Conservation (phyloP, 2,797 vertebrate species). For the Thunnus albacares region DNA sequence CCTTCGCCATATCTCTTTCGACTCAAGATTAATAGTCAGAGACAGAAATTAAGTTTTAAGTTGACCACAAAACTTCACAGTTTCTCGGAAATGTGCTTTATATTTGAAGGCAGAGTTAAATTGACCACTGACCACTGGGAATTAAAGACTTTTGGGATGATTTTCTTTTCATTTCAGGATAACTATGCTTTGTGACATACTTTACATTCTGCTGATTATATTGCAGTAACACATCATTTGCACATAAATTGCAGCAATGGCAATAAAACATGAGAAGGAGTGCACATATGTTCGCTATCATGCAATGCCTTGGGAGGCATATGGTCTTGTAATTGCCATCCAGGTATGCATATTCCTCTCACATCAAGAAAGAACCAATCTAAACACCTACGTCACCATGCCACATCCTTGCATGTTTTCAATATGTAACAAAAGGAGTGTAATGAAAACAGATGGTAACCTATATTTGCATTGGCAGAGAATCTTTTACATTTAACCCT, state of each 20-base stretch:
- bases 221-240: background rate
- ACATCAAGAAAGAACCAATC: constrained; percentile 21
- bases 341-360: constrained; percentile 13
- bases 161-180: background rate
- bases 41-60: constrained; percentile 66
- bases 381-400: constrained; percentile 24
- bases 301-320: background rate
- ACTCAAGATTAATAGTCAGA: constrained; percentile 70
- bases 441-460: constrained; percentile 82
- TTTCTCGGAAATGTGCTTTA: constrained; percentile 42
- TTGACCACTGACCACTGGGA: background rate
- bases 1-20: constrained; percentile 49
- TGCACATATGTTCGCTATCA: constrained; percentile 5
- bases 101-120: constrained; percentile 31
- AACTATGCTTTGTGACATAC: background rate
- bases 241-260: background rate
- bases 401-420: constrained; percentile 36
- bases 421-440: constrained; percentile 64
- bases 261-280: background rate
- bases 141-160: background rate
- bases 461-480: constrained; percentile 82
- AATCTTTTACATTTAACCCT: constrained; percentile 82
- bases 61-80: constrained; percentile 64
- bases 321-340: constrained; percentile 15
- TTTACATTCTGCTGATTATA: background rate